Percentiles rank a stretch among this genome's conserved stretches.
Evolutionary conservation across 2,888 invertebrate species (phyloP).

Genomic region (Syrphus vitripennis): DNA sequence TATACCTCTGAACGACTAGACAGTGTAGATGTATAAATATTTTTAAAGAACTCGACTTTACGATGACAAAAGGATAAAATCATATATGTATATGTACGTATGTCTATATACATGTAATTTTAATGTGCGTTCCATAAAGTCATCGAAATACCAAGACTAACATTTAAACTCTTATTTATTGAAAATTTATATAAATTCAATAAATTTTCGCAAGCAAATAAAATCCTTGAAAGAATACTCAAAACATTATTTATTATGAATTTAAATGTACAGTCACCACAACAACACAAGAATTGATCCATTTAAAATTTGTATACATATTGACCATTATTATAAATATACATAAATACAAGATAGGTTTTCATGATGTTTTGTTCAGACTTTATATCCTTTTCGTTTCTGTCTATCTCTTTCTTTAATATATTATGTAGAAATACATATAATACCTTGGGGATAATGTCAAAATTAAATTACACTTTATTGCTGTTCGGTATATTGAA

Average conservation of each 20-base stretch:
- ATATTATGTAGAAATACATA: not conserved
- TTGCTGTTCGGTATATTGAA: constrained; percentile 69
- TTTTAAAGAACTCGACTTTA: no score
- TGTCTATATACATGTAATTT: no score
- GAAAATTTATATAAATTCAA: not conserved
- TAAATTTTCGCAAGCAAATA: not conserved
- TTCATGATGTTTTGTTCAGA: not conserved
- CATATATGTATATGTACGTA: no score
- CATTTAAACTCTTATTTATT: not conserved
- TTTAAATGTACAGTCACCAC: constrained; percentile 3
- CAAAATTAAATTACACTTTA: constrained; percentile 69
- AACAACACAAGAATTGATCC: constrained; percentile 2
- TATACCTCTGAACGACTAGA: no score
- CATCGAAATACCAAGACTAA: not conserved
- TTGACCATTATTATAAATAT: not conserved
- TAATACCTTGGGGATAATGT: constrained; percentile 41
- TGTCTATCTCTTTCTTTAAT: not conserved
- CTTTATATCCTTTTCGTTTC: not conserved
- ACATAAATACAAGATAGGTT: not conserved
- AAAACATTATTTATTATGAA: constrained; percentile 5
- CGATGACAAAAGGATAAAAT: no score
- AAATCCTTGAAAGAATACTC: not conserved
- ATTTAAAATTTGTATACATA: constrained; percentile 5
- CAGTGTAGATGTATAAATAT: no score
- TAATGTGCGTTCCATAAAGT: no score